Evolutionary conservation across 2,113 vertebrate genomes (phyloP).

Genomic region (Capra hircus): DNA sequence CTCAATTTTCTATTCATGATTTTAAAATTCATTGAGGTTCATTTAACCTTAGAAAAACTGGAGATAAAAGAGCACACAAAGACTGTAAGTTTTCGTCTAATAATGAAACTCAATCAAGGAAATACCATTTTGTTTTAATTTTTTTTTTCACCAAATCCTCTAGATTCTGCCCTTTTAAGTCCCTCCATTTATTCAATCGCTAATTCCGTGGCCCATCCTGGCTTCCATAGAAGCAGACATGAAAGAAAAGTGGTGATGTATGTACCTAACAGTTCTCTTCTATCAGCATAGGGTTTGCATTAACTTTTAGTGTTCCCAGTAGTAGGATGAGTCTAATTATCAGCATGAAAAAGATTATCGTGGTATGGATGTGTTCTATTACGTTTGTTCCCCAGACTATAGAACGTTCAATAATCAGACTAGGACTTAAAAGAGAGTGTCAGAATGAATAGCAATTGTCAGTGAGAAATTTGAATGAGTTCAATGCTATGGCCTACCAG

Average conservation of each 20-base stretch:
- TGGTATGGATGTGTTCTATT: background rate
- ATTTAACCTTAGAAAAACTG: background rate
- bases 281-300: background rate
- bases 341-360: background rate
- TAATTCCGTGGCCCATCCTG: background rate
- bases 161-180: background rate
- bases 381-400: background rate
- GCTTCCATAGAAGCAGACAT: background rate
- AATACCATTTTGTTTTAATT: background rate
- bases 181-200: background rate
- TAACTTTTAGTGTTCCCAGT: background rate
- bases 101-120: background rate
- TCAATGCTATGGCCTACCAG: background rate
- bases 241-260: constrained; percentile 13
- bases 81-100: background rate
- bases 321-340: background rate
- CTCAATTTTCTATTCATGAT: background rate
- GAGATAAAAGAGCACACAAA: background rate
- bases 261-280: background rate
- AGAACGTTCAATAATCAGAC: background rate
- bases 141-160: background rate
- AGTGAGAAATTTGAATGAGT: background rate
- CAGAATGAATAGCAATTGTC: background rate
- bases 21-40: background rate
- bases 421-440: background rate